Evolutionary conservation across 1,140 invertebrate species (phyloP).

Genomic region (Drosophila burlai): DNA sequence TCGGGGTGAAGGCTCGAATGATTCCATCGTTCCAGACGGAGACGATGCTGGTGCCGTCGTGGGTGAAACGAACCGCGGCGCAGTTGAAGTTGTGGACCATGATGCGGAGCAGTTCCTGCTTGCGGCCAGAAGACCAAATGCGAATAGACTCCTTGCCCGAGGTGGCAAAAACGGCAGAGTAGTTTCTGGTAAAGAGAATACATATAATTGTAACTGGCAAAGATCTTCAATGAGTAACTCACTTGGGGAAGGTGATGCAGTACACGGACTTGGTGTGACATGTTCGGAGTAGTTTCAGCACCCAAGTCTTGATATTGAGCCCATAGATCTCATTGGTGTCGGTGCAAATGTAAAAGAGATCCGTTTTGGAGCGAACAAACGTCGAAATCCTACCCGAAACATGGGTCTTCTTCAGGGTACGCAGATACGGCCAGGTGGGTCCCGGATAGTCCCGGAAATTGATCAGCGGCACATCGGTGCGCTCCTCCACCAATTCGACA

Average conservation of each 20-base stretch:
- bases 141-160: conserved; percentile 93
- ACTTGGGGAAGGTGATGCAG: conserved; percentile 94
- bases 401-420: conserved; percentile 86
- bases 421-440: conserved; percentile 87
- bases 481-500: conserved; percentile 89
- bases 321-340: conserved; percentile 92
- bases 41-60: conserved; percentile 92
- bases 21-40: conserved; percentile 95
- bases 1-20: conserved; percentile 93
- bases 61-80: conserved; percentile 90
- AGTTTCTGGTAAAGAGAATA: conserved; percentile 86
- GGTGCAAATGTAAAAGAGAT: conserved; percentile 90
- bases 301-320: conserved; percentile 90
- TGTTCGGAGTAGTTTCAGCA: conserved; percentile 90
- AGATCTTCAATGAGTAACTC: conserved; percentile 74
- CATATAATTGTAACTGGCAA: no score
- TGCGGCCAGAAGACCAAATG: conserved; percentile 92
- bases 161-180: conserved; percentile 94
- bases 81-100: conserved; percentile 94
- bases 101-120: conserved; percentile 93
- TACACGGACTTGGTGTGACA: conserved; percentile 93
- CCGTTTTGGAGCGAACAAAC: conserved; percentile 86
- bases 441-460: conserved; percentile 86
- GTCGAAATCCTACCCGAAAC: conserved; percentile 89
- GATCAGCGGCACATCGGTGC: conserved; percentile 84